Percentiles rank a stretch among this genome's conserved stretches.
Evolutionary conservation across 2,797 vertebrate genomes (phyloP).

Genomic region (Pogoniulus pusillus): DNA sequence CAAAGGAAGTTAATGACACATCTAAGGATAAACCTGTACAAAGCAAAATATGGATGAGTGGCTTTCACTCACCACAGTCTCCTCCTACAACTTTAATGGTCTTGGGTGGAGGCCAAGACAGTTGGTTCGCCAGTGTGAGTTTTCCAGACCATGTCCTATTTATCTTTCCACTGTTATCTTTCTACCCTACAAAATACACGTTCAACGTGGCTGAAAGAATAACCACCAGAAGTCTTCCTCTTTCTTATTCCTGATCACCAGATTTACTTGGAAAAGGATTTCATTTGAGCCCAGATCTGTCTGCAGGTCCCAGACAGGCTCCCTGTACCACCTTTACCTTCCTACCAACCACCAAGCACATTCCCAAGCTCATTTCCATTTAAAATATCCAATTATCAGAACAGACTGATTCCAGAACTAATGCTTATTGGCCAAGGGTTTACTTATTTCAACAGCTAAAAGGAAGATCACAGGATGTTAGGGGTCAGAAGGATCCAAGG

Average conservation of each 20-base stretch:
- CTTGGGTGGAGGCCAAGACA: background rate
- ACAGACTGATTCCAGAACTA: background rate
- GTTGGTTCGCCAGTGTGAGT: background rate
- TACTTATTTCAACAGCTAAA: background rate
- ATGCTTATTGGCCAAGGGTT: background rate
- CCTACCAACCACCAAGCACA: background rate
- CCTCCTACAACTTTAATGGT: background rate
- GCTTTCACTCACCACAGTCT: background rate
- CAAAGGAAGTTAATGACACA: background rate
- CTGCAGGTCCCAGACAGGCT: background rate
- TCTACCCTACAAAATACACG: background rate
- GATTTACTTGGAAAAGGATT: background rate
- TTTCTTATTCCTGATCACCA: background rate
- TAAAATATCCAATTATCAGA: background rate
- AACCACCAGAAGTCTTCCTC: background rate
- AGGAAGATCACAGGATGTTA: too few relatives aligned
- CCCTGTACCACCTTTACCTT: rapidly evolving
- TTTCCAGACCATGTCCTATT: background rate
- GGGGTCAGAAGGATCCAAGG: too few relatives aligned
- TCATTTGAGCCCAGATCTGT: background rate
- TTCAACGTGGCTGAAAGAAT: background rate
- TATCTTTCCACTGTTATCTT: background rate
- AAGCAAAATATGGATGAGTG: background rate
- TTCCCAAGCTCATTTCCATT: background rate
- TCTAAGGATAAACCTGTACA: background rate